phyloP scores from a whole-genome alignment of 2,797 vertebrate genomes.

The Tamandua tetradactyla region DNA sequence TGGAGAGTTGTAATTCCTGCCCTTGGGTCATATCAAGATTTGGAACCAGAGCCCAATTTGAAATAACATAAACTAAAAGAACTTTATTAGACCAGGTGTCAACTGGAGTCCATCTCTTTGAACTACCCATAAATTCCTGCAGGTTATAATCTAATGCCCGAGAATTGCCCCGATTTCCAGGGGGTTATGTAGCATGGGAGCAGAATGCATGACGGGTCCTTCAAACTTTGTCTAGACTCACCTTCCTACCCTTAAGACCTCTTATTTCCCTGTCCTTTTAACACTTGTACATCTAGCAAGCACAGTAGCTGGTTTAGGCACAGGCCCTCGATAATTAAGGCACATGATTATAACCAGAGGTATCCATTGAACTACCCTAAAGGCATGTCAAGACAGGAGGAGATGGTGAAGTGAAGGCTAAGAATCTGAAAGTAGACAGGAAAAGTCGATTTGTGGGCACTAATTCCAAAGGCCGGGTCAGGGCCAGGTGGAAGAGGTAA shows the following conservation, averaged over 20 bases:
- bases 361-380: background rate
- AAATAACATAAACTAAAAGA: conserved; percentile 11
- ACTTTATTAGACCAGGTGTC: background rate
- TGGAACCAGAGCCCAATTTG: conserved; percentile 37
- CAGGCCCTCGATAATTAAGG: background rate
- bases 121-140: background rate
- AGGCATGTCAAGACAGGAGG: background rate
- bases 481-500: background rate
- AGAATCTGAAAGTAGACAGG: background rate
- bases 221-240: background rate
- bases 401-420: background rate
- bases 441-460: background rate
- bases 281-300: accelerated
- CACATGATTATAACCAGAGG: background rate
- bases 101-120: background rate
- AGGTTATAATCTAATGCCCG: conserved; percentile 12
- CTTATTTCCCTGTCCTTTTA: background rate
- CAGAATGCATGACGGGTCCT: background rate
- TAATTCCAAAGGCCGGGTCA: background rate
- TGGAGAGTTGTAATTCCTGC: background rate
- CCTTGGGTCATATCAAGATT: conserved; percentile 18
- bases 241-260: background rate
- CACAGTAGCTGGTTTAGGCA: accelerated
- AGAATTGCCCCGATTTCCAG: background rate
- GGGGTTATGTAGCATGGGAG: accelerated